Base-by-base conservation (phyloP, 2,113 vertebrate genomes). In the Nibea albiflora region DNA sequence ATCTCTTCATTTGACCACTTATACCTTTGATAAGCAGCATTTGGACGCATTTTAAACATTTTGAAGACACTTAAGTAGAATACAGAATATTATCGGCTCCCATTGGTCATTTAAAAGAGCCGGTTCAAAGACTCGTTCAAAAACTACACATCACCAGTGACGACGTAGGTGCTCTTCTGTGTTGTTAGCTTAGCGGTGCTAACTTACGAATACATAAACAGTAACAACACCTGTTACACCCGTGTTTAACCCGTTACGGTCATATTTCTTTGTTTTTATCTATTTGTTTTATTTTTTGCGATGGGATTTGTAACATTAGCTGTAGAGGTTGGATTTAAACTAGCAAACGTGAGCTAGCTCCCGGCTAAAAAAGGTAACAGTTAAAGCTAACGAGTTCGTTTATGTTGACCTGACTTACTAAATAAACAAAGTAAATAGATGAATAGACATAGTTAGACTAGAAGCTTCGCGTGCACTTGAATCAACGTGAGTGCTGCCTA, bases 151-250 rank as follows among this genome's bases (percentile, higher is more conserved):
- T 1, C 35, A 39, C 35, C 2, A 9, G 35, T 39, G 35, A 39
- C 35, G 35, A 39, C 35, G 24, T 1, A 0, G 12, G 5, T 0
- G 4, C 47, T 49, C 76, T 49, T 78, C 74, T 63, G 69, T 83
- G 80, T 87, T 82, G 69, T 74, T 90, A 80, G 83, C 28, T 1
- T 72, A 67, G 63, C 35, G 35, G 19, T 57, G 54, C 22, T 57
- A 60, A 1, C 49, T 9, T 20, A 10, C 14, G 9, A 0, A 6
- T 16, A 35, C 0, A 14, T 24, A 57, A 31, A 53, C 15, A 1
- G 3, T 39, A 35, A 9, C 35, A 8, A 8, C 35, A 35, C 8
- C 0, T 4, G 2, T 65, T 42, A 28, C 16, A 35, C 8, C 0
- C 2, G 2, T 65, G 24, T 35, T 35, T 35, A 35, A 8, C 8